These are phyloP conservation scores for Agrochola lota DNA, from an alignment of 2,888 invertebrate species.

Conservation along the genomic window DNA sequence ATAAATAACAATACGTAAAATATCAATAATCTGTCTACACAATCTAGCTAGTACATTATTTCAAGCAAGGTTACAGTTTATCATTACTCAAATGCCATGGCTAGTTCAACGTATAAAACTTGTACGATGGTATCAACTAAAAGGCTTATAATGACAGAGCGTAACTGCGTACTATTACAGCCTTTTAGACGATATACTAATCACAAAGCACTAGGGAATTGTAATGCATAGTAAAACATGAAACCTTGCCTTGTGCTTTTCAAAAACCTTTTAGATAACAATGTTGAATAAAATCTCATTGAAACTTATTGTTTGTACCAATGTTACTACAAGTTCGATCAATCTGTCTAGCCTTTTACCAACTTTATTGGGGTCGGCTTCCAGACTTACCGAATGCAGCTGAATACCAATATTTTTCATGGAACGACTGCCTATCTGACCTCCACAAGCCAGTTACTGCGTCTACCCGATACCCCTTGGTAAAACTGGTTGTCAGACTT, in stretches of 20 bases:
- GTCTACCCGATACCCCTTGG: neutral
- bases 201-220: slow-evolving; percentile 16
- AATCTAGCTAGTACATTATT: neutral
- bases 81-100: neutral
- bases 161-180: slow-evolving; percentile 21
- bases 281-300: neutral
- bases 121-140: slow-evolving; percentile 37
- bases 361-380: neutral
- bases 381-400: neutral
- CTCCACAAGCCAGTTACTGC: neutral
- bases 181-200: slow-evolving; percentile 22
- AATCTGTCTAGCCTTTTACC: neutral
- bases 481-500: neutral
- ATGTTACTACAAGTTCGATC: neutral
- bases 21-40: neutral
- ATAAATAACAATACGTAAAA: neutral
- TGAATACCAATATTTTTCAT: neutral
- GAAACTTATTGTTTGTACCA: neutral
- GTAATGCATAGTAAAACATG: slow-evolving; percentile 5
- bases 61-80: neutral
- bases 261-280: slow-evolving; percentile 6
- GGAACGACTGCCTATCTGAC: neutral
- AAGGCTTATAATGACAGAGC: slow-evolving; percentile 22
- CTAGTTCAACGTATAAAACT: slow-evolving; percentile 1
- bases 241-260: neutral